Evolutionary conservation across 1,140 invertebrate genomes (phyloP), one percentile per base, ranked within the genome.

Genomic region (Leptestheria dahalacensis): DNA sequence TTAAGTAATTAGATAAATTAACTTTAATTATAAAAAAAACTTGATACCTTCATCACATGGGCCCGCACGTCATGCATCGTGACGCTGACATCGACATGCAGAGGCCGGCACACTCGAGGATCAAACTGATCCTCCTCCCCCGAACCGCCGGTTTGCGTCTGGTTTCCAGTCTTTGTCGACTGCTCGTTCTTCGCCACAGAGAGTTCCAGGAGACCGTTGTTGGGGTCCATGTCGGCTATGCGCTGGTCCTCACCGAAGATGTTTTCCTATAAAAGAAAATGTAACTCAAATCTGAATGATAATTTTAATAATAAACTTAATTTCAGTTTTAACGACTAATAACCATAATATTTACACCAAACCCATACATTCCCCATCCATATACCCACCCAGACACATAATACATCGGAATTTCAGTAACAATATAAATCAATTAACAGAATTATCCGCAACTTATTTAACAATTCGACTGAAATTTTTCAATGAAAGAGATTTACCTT

Each of bases 41-140:
- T n/a, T 63, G 51, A 65, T 69, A 80, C 78, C 67, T 88, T 93
- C 23, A 93, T 79, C 47, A 93, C 71, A 77, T 98, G 92, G 1
- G 84, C 93, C 69, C 95, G 90, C 60, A 97, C 86, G 66, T 97
- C 91, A 66, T 97, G 91, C 67, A 97, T 83, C 20, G 88, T 92
- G n/a, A 96, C 82, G 1, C 89, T 91, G 1, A 97, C 88, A 20
- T 83, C 86, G 1, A 97, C 91, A 67, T 93, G 83, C 41, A 97
- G 73, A 1, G 93, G 89, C 29, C 93, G 74, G 72, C 92, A 95
- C 11, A 82, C 74, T 53, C 93, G 74, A 10, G 87, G 82, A 77
- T 98, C 94, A 64, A 92, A 70, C 52, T 71, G 67, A 25, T 68
- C 64, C 23, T 64, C 64, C 33, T 64, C 59, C 12, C 12, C 50